Evolutionary conservation across 2,888 invertebrate species (phyloP).

Genomic region (Tetanocera ferruginea): DNA sequence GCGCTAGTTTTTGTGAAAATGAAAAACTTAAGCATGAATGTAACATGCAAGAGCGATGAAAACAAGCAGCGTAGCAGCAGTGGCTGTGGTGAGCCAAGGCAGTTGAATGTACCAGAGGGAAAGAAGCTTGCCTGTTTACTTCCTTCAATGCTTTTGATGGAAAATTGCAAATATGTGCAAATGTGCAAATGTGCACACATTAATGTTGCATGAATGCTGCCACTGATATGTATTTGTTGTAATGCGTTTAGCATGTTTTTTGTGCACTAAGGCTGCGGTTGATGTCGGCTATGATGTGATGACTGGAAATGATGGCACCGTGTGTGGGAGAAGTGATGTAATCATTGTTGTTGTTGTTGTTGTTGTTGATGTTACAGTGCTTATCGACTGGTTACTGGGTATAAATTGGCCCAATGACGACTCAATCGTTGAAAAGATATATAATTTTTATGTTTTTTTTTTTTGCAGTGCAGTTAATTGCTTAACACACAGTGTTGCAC

Average conservation of each 20-base stretch:
- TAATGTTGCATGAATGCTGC: conserved; percentile 23
- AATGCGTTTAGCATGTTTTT: neutral
- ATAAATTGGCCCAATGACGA: too few relatives aligned
- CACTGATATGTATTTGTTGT: neutral
- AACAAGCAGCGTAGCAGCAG: neutral
- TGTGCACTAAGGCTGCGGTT: neutral
- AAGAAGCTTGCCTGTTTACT: neutral
- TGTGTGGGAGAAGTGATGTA: too few relatives aligned
- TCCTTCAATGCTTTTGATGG: neutral
- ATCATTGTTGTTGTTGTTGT: too few relatives aligned
- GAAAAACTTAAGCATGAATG: neutral
- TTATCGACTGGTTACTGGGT: too few relatives aligned
- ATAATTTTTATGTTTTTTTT: too few relatives aligned
- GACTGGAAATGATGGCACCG: too few relatives aligned
- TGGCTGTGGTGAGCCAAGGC: neutral
- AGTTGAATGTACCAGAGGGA: neutral
- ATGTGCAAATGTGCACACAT: neutral
- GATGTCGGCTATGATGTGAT: too few relatives aligned
- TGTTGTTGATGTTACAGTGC: too few relatives aligned
- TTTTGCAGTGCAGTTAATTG: too few relatives aligned
- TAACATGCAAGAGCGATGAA: neutral
- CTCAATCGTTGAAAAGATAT: too few relatives aligned
- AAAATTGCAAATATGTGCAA: conserved; percentile 16
- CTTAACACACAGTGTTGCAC: too few relatives aligned
- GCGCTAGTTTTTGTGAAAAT: neutral